Base-by-base conservation (phyloP, 2,888 invertebrate genomes). In the Leucophenga montana region DNA sequence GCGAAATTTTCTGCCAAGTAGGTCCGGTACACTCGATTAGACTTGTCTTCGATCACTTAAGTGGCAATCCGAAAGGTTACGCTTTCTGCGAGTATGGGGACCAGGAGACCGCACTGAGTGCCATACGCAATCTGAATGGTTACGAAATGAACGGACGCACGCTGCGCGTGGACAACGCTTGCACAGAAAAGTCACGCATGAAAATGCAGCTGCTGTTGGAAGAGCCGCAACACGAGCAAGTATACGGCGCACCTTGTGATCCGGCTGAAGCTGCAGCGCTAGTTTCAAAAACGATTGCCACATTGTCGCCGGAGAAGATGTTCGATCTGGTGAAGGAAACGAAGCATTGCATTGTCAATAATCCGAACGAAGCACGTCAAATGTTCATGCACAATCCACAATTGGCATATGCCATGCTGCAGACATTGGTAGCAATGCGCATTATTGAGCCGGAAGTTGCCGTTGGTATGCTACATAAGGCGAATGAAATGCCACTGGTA, bases 311-410 rank as follows among this genome's bases (percentile, higher is more conserved):
- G 0, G 99, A 99, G 86, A 98, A 99, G 89, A 99, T 99, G 99
- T 99, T 98, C 90, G 99, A 99, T 85, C 90, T 99, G 1, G 99
- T 99, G 98, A 98, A 98, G 84, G 98, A 99, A 89, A 99, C 99
- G 98, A 99, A 99, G 88, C 91, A 95, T 5, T 95, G 95, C 78
- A 88, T 89, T 67, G 95, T 95, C 88, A 95, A 98, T 88, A 99
- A 99, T 90, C 98, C 98, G 0, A 93, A 94, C 61, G 99, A 99
- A 90, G 98, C 99, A 0, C 91, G 98, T 22, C 97, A 96, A 80
- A 98, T 99, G 97, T 90, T 99, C 64, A 90, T 98, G 69, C 95
- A 98, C 87, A 99, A 99, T 90, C 99, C 99, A 0, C 99, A 99
- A 86, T 88, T 99, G 68, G 96, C 98, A 0, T 99, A 99, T 89